A percentile compares a stretch with the other conserved stretches of the same genome.
Conservation (phyloP, 2,888 invertebrate genomes). For the Gonocerus acuteangulatus region DNA sequence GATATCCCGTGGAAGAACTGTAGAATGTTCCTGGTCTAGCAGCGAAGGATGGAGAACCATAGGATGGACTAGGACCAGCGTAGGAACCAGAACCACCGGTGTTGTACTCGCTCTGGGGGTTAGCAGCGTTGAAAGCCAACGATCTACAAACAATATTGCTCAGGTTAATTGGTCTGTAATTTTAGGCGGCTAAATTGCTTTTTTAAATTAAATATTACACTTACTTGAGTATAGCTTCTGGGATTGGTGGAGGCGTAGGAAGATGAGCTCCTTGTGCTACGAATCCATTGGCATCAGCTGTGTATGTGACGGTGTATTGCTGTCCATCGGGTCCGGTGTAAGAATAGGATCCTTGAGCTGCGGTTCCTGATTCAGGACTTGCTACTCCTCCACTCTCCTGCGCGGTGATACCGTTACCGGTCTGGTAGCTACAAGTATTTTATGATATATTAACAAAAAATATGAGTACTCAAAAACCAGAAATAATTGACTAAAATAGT, state of each 20-base stretch:
- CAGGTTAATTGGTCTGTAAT: too few species aligned
- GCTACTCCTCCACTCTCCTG: slow-evolving; percentile 49
- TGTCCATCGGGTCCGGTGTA: slow-evolving; percentile 50
- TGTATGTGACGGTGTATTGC: slow-evolving; percentile 48
- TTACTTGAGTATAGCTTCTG: slow-evolving; percentile 51
- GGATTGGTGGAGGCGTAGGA: slow-evolving; percentile 76
- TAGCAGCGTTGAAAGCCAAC: neutral
- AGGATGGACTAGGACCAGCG: neutral
- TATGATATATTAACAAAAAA: neutral
- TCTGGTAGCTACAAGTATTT: slow-evolving; percentile 35
- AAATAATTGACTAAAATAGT: too few species aligned
- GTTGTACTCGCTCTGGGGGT: too few species aligned
- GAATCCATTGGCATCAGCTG: slow-evolving; percentile 56
- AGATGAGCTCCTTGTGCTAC: slow-evolving; percentile 58
- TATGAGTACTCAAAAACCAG: too few species aligned
- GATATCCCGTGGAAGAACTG: slow-evolving; percentile 31
- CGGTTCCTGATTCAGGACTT: slow-evolving; percentile 41
- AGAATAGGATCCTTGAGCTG: slow-evolving; percentile 43
- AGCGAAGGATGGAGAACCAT: slow-evolving; percentile 17
- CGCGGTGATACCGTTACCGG: slow-evolving; percentile 46
- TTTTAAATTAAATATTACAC: too few species aligned
- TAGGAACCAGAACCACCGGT: neutral
- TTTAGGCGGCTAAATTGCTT: too few species aligned
- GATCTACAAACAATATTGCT: too few species aligned
- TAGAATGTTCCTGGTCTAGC: slow-evolving; percentile 26